A percentile compares a stretch with the other conserved stretches of the same genome.
These are phyloP conservation scores for Tragopan temminckii DNA, from an alignment of 2,797 vertebrate genomes.

Conservation along the genomic window DNA sequence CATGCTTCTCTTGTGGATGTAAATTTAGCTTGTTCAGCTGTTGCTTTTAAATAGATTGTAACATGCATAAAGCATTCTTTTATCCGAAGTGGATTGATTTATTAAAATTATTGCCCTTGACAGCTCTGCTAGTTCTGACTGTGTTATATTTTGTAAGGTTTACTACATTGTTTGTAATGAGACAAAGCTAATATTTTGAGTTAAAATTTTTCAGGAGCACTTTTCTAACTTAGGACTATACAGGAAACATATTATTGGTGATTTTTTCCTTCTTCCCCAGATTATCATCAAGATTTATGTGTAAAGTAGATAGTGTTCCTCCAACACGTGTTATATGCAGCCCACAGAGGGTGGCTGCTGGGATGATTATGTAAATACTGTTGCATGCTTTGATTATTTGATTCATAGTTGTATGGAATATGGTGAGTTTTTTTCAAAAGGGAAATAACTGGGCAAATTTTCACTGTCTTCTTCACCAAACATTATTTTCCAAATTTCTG, in stretches of 20 bases:
- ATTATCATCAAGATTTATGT: constrained; percentile 30
- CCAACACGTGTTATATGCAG: constrained; percentile 51
- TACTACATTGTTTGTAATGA: constrained; percentile 20
- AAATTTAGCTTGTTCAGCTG: constrained; percentile 73
- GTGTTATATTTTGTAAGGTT: constrained; percentile 56
- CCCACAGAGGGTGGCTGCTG: not conserved
- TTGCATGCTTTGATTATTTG: constrained; percentile 71
- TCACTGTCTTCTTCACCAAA: constrained; percentile 26
- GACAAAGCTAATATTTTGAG: constrained; percentile 21
- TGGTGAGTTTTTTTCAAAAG: constrained; percentile 30
- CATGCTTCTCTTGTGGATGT: constrained; percentile 54
- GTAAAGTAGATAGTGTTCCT: constrained; percentile 15
- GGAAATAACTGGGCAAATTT: constrained; percentile 47
- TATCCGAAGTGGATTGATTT: constrained; percentile 48
- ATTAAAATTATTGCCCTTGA: constrained; percentile 24
- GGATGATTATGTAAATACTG: constrained; percentile 62
- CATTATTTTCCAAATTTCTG: not conserved
- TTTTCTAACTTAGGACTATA: constrained; percentile 66
- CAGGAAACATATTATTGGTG: constrained; percentile 19
- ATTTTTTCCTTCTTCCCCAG: constrained; percentile 33
- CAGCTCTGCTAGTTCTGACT: constrained; percentile 67
- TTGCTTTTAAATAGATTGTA: constrained; percentile 77
- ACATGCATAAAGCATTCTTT: constrained; percentile 61
- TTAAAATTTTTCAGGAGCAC: constrained; percentile 63
- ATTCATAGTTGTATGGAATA: constrained; percentile 43